A percentile compares a stretch with the other conserved stretches of the same genome.
Evolutionary conservation across 2,113 vertebrate species (phyloP).

Genomic region (Dasyurus viverrinus): DNA sequence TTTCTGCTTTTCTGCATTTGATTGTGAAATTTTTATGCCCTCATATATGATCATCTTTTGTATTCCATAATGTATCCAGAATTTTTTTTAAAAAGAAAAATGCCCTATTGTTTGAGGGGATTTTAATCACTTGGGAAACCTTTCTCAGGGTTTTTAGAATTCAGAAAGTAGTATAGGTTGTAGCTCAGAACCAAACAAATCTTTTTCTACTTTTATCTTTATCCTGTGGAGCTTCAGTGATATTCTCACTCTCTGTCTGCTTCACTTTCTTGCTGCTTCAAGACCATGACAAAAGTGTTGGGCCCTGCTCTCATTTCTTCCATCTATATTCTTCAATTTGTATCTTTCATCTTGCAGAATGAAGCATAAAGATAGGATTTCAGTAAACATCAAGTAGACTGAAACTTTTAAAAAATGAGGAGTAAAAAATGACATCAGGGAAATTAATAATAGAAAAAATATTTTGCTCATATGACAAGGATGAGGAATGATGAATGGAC

Average conservation of each 20-base stretch:
- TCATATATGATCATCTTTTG: too few species aligned
- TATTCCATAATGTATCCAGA: too few species aligned
- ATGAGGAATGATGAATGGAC: neutral
- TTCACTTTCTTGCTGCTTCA: neutral
- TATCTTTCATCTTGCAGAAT: neutral
- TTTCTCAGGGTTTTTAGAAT: neutral
- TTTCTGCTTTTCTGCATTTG: too few species aligned
- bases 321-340: neutral
- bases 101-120: slow-evolving; percentile 7
- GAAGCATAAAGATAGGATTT: neutral
- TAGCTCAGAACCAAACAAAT: neutral
- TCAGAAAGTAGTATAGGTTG: neutral
- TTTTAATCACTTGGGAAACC: slow-evolving; percentile 7
- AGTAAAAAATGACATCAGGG: neutral
- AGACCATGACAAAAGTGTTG: neutral
- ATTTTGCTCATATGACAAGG: neutral
- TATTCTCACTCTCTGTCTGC: neutral
- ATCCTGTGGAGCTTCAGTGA: neutral
- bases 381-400: neutral
- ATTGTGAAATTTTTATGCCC: too few species aligned
- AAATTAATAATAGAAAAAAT: neutral
- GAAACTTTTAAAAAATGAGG: neutral
- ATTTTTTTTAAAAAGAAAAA: slow-evolving; percentile 30
- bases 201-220: neutral
- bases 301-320: neutral